Evolutionary conservation across 2,888 invertebrate species (phyloP).

Genomic region (Ophonus ardosiacus): DNA sequence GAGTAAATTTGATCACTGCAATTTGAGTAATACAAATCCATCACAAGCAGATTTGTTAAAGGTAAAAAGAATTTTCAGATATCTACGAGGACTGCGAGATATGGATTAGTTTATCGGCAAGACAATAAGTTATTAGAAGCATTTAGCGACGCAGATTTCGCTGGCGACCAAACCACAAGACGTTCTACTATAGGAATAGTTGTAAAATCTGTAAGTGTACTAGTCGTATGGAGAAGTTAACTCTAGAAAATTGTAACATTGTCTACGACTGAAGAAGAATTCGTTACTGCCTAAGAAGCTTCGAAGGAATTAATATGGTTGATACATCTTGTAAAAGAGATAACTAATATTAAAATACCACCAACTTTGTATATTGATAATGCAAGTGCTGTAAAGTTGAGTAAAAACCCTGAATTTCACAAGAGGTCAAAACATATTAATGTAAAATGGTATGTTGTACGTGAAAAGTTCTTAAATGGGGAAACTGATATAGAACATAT

Average conservation of each 20-base stretch:
- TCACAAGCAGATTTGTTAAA: slow-evolving; percentile 57
- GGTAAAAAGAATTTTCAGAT: too few species aligned
- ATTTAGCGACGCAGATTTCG: slow-evolving; percentile 4
- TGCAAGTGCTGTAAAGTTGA: not conserved
- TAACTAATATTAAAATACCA: too few species aligned
- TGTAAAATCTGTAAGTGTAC: not conserved
- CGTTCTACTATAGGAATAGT: not conserved
- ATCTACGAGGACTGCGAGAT: slow-evolving; percentile 47
- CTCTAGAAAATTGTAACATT: not conserved
- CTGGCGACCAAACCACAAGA: not conserved
- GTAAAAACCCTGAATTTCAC: slow-evolving; percentile 54
- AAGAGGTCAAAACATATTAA: too few species aligned
- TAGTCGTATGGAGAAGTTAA: not conserved
- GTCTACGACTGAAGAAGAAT: not conserved
- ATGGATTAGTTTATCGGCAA: not conserved
- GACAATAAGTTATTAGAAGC: not conserved
- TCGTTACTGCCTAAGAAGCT: not conserved
- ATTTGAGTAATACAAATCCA: too few species aligned
- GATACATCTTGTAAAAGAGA: too few species aligned
- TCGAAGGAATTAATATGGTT: not conserved
- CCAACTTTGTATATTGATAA: too few species aligned
- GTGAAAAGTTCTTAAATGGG: not conserved
- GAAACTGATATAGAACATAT: not conserved
- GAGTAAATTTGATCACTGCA: too few species aligned
- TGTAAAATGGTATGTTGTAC: too few species aligned